Conservation (phyloP, 2,888 invertebrate genomes). For the Drosophila imparisetae region DNA sequence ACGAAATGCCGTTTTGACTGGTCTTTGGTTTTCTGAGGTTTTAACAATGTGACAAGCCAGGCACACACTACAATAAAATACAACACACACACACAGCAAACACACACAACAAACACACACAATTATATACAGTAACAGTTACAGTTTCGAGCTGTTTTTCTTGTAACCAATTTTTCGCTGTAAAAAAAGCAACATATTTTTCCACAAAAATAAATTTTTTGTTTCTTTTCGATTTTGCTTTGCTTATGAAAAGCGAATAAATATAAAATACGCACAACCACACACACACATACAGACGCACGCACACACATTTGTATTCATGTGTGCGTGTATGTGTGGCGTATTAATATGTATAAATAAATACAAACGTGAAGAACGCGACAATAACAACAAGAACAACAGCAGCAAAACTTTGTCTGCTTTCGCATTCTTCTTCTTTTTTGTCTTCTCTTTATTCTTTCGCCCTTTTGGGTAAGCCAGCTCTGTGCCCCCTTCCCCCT, state of each 20-base stretch:
- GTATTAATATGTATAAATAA: conserved; percentile 73
- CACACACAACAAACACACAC: conserved; percentile 15
- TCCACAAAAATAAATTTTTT: conserved; percentile 37
- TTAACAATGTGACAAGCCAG: conserved; percentile 54
- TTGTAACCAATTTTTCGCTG: conserved; percentile 44
- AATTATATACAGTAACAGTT: conserved; percentile 4
- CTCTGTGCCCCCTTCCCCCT: background rate
- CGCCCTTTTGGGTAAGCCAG: background rate
- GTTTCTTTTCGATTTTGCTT: conserved; percentile 40
- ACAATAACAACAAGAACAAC: conserved; percentile 42
- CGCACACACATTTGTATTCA: background rate
- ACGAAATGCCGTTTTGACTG: conserved; percentile 43
- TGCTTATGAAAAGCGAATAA: conserved; percentile 58
- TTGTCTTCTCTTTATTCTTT: conserved; percentile 3
- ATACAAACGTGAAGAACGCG: conserved; percentile 54
- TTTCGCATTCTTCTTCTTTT: background rate
- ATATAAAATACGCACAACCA: conserved; percentile 38
- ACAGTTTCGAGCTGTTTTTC: conserved; percentile 25
- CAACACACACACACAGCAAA: conserved; percentile 15
- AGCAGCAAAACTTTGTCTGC: conserved; percentile 61
- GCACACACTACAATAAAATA: conserved; percentile 8
- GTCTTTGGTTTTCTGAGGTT: conserved; percentile 45
- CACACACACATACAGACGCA: conserved; percentile 22
- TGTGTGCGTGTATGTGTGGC: conserved; percentile 39
- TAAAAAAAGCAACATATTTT: conserved; percentile 62